Base-by-base conservation (phyloP, 2,113 vertebrate species). In the Indicator maculatus region DNA sequence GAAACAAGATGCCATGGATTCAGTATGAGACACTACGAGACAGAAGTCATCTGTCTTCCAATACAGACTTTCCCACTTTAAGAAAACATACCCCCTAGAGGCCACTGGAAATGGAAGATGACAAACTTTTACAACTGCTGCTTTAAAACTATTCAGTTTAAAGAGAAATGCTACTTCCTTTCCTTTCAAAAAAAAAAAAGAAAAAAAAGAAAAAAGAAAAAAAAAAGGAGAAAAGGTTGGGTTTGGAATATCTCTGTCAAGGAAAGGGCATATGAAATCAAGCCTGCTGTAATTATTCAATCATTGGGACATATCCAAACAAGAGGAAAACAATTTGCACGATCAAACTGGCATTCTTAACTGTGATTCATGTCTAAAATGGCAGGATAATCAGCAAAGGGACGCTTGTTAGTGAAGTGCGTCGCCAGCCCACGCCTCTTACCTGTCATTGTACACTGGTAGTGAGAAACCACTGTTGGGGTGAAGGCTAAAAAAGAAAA, bases 361-460 rank as follows among this genome's bases (percentile, higher is more conserved):
- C 93, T 94, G 95, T 83, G 86, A 94, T 93, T 96, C 90, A 96
- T 90, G 93, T 93, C 94, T 96, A 89, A 91, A 93, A 96, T 97
- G 97, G 96, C 91, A 97, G 95, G 96, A 97, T 86, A 94, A 96
- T 93, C 96, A 96, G 96, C 96, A 96, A 96, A 97, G 94, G 96
- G 96, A 93, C 73, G 87, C 96, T 97, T 93, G 91, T 96, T 93
- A 93, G 95, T 94, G 85, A 93, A 84, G 74, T n/a, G 89, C 93
- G 95, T 90, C 88, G 65, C 96, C 96, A 95, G 81, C 94, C 91
- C 90, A 92, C 64, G 91, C 83, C 85, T 96, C 92, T 91, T 94
- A 96, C 88, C 97, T 93, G 92, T 96, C 97, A 97, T 91, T 97
- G 93, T 94, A 96, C 92, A 97, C 96, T 96, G 97, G 97, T 97